These are phyloP conservation scores for Habropoda laboriosa DNA, from an alignment of 1,140 invertebrate genomes.

Conservation along the genomic window DNA sequence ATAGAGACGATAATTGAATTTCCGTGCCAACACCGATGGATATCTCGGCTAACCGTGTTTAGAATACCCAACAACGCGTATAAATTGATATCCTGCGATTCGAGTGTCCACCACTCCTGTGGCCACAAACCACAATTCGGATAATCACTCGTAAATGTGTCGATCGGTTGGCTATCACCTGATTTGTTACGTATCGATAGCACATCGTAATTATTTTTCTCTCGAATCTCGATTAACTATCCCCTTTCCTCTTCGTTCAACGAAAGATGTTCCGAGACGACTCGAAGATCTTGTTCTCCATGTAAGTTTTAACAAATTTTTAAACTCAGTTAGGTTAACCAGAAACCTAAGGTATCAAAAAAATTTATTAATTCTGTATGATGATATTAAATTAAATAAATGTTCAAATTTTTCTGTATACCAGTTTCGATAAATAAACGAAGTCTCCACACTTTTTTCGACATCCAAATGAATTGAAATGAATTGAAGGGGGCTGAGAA, in stretches of 20 bases:
- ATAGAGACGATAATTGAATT: background rate
- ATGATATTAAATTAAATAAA: too few relatives aligned
- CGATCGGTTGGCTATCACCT: slow-evolving; percentile 17
- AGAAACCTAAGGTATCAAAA: too few relatives aligned
- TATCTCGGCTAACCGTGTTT: slow-evolving; percentile 11
- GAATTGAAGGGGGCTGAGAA: too few relatives aligned
- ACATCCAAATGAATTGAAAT: background rate
- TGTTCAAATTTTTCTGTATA: too few relatives aligned
- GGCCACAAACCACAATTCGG: slow-evolving; percentile 33
- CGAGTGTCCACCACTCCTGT: slow-evolving; percentile 8
- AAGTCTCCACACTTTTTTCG: background rate
- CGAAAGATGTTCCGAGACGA: too few relatives aligned
- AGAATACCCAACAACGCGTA: slow-evolving; percentile 30
- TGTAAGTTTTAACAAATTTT: too few relatives aligned
- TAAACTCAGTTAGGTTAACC: too few relatives aligned
- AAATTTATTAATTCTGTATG: too few relatives aligned
- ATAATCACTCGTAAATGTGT: slow-evolving; percentile 42
- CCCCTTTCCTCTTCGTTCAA: background rate
- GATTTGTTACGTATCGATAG: background rate
- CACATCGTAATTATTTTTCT: background rate
- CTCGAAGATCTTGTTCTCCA: too few relatives aligned
- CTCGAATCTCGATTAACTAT: background rate
- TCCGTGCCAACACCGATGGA: background rate
- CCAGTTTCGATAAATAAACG: too few relatives aligned
- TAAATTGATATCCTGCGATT: slow-evolving; percentile 46